Evolutionary conservation across 2,797 vertebrate genomes (phyloP), one percentile per base, ranked within the genome.

Genomic region (Mormyrops boulengeri): DNA sequence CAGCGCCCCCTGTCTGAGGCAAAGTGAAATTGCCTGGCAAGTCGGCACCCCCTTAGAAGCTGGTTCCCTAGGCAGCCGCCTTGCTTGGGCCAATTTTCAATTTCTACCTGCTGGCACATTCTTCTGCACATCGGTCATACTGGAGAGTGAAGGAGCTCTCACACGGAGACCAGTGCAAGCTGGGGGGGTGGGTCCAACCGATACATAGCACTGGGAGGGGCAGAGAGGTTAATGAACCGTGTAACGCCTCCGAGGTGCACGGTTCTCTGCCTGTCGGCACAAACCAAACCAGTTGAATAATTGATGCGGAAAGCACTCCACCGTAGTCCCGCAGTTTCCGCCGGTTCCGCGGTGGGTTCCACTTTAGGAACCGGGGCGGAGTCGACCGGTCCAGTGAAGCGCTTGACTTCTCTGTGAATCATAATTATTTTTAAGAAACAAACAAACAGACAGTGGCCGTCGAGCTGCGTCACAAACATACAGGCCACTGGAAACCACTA

Each of bases 201-300:
- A 41, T 82, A 17, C 17, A 0, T 4, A 22, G 41, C 17, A 41
- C 34, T 44, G 47, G 49, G 50, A 14, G 49, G 50, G 12, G 49
- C 84, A 80, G 49, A 34, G 47, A 85, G 84, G 49, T 53, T 85
- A 85, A 85, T 85, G 84, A 85, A 53, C 47, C 34, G 84, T 85
- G 84, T 52, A 85, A 52, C 49, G 4, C 47, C 50, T 4, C n/a
- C 22, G 47, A 50, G 22, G 50, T 0, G 14, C 4, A 5, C 17
- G 50, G 1, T 6, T 50, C 17, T 12, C 84, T 53, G 4, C 84
- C 50, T n/a, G 84, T 52, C 84, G 49, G 84, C 84, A 30, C 22
- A 26, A 30, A 50, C 22, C 84, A 30, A 85, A 50, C 84, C n/a
- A 50, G 22, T 49, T 85, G 11, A 50, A 52, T 53, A 50, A 85